Percentiles rank a stretch among this genome's conserved stretches.
phyloP scores from a whole-genome alignment of 2,888 invertebrate genomes.

The Noctua fimbriata region DNA sequence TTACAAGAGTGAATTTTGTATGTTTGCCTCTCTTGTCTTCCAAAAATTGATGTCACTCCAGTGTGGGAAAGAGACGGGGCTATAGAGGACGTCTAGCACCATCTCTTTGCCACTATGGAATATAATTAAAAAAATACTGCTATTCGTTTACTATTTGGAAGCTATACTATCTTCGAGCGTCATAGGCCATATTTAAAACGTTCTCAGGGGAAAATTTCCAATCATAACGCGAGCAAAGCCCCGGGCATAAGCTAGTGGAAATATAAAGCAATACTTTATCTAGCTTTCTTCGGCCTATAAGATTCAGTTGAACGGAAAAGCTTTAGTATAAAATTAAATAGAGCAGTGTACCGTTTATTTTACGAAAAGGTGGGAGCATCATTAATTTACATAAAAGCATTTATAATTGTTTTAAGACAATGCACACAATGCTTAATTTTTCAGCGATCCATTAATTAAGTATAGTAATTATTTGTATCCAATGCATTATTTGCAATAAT shows the following conservation, averaged over 20 bases:
- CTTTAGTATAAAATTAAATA: background rate
- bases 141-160: background rate
- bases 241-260: background rate
- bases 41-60: no score
- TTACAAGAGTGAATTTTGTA: background rate
- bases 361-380: background rate
- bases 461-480: conserved; percentile 7
- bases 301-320: background rate
- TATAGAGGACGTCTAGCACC: no score
- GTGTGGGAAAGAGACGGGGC: no score
- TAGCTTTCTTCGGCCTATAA: background rate
- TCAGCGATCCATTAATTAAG: conserved; percentile 37
- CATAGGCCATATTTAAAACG: background rate
- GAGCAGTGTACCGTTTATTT: background rate
- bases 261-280: background rate
- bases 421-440: conserved; percentile 11
- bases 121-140: no score
- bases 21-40: background rate
- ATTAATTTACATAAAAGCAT: conserved; percentile 28
- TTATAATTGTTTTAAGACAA: conserved; percentile 8
- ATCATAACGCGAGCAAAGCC: background rate
- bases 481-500: conserved; percentile 27
- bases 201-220: background rate
- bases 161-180: background rate
- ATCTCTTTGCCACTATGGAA: no score